These are phyloP conservation scores for Nothoprocta pentlandii DNA, from an alignment of 2,113 vertebrate species.

Conservation along the genomic window DNA sequence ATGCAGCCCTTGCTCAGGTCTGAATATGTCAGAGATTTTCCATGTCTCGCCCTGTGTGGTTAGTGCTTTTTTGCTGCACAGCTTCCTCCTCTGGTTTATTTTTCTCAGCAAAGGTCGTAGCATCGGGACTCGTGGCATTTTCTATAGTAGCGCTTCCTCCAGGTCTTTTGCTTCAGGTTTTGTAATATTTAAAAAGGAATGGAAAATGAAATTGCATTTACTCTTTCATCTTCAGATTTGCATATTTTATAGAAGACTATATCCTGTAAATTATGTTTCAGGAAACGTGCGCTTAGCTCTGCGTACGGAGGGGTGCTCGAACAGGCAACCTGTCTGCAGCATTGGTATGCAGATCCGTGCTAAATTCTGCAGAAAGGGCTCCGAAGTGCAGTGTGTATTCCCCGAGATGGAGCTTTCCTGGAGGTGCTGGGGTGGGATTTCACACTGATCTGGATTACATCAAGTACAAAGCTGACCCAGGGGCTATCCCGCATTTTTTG, in stretches of 20 bases:
- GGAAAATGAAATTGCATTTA: not conserved
- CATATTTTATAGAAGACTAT: not conserved
- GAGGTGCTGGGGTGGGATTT: not conserved
- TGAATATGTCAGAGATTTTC: not conserved
- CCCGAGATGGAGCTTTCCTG: not conserved
- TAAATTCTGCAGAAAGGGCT: not conserved
- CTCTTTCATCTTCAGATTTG: not conserved
- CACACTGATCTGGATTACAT: not conserved
- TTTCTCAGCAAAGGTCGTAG: not conserved
- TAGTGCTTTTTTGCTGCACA: too few relatives aligned
- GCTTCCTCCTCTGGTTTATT: not conserved
- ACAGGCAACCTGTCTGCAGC: not conserved
- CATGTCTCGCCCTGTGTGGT: not conserved
- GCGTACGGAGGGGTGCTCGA: fast-evolving
- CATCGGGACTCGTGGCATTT: not conserved
- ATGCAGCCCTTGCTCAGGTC: not conserved
- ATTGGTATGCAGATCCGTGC: fast-evolving
- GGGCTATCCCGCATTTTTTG: not conserved
- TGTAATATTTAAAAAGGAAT: not conserved
- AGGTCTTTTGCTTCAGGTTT: not conserved
- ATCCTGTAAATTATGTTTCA: not conserved
- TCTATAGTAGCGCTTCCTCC: not conserved
- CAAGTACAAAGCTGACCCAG: not conserved
- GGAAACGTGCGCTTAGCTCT: not conserved
- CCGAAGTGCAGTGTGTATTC: not conserved